Conservation (phyloP, 2,888 invertebrate species). For the Exephanes ischioxanthus region DNA sequence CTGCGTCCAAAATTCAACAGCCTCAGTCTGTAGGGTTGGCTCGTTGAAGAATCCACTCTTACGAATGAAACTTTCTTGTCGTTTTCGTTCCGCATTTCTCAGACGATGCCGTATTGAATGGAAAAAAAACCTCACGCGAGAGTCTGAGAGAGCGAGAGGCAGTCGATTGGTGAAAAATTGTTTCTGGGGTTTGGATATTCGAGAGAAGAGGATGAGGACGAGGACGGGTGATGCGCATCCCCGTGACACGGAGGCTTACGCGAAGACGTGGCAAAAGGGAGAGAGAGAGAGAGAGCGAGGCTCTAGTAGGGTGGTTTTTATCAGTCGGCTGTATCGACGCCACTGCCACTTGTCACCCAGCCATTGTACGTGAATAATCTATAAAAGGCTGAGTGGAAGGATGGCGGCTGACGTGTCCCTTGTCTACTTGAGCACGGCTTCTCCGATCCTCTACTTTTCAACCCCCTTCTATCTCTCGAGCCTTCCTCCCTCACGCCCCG, state of each 20-base stretch:
- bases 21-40: not conserved
- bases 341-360: conserved; percentile 79
- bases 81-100: not conserved
- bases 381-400: conserved; percentile 84
- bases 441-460: conserved; percentile 82
- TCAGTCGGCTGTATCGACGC: conserved; percentile 41
- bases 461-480: conserved; percentile 71
- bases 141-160: conserved; percentile 14
- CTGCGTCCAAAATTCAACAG: conserved; percentile 1
- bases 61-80: not conserved
- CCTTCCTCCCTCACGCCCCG: conserved; percentile 60
- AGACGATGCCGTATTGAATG: conserved; percentile 18
- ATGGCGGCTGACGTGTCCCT: conserved; percentile 82
- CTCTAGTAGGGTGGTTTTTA: conserved; percentile 32
- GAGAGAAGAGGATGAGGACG: not conserved
- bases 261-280: conserved; percentile 35
- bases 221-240: conserved; percentile 12
- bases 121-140: not conserved
- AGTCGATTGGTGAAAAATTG: conserved; percentile 53
- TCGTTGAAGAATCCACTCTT: conserved; percentile 7
- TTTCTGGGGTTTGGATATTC: conserved; percentile 48
- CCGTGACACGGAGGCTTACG: conserved; percentile 41
- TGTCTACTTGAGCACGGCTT: conserved; percentile 85
- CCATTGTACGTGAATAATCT: conserved; percentile 84
- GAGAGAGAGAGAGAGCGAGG: not conserved